Conservation (phyloP, 1,140 invertebrate species). For the Meloidogyne exigua region DNA sequence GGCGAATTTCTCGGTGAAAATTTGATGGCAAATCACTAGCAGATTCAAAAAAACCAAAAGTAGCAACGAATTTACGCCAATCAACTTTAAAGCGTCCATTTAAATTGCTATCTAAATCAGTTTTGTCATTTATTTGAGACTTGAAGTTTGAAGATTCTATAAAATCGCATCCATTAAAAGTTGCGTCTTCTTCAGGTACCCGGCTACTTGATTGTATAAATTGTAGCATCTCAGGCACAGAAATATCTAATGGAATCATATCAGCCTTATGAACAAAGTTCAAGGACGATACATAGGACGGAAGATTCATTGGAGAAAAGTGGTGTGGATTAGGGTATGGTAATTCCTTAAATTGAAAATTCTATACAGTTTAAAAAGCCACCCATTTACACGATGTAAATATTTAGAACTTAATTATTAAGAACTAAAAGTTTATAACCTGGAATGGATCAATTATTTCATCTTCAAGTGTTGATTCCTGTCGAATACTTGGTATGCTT, state of each 20-base stretch:
- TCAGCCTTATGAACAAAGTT: neutral
- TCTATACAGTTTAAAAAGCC: no score
- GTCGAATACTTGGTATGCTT: neutral
- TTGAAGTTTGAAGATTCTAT: neutral
- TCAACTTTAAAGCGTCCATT: neutral
- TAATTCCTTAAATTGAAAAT: slow-evolving; percentile 8
- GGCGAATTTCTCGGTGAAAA: slow-evolving; percentile 54
- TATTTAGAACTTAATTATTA: no score
- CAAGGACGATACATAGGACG: neutral
- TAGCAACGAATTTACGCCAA: slow-evolving; percentile 45
- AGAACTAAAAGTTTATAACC: neutral
- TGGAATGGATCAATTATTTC: slow-evolving; percentile 19
- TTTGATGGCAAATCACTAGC: slow-evolving; percentile 30
- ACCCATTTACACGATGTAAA: no score
- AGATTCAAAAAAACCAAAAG: slow-evolving; percentile 38
- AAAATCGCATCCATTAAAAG: neutral
- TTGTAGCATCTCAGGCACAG: slow-evolving; percentile 28
- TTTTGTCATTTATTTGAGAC: neutral
- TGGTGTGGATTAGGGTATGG: slow-evolving; percentile 1
- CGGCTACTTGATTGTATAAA: slow-evolving; percentile 30
- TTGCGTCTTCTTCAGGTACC: neutral
- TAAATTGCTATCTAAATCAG: neutral
- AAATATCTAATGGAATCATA: slow-evolving; percentile 12
- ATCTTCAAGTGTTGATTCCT: slow-evolving; percentile 3
- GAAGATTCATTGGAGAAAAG: neutral